Conservation (phyloP, 2,113 vertebrate species). For the Empidonax alnorum region DNA sequence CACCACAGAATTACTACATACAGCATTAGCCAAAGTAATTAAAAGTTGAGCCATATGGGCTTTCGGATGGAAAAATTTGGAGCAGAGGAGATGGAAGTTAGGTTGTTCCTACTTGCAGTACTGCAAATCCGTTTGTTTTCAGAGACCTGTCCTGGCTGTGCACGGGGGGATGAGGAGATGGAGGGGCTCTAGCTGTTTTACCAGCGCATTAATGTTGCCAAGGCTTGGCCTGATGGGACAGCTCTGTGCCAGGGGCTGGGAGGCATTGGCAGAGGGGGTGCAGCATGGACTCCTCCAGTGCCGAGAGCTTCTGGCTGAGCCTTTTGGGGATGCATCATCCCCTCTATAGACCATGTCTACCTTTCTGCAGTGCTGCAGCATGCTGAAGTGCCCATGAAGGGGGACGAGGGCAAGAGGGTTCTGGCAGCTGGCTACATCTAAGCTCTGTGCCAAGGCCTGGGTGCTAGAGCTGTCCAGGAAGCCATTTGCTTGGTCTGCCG, state of each 20-base stretch:
- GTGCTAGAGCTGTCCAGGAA: neutral
- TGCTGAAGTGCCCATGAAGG: neutral
- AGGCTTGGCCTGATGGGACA: neutral
- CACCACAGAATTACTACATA: constrained; percentile 79
- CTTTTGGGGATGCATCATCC: fast-evolving
- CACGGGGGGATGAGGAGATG: neutral
- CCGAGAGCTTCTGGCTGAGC: fast-evolving
- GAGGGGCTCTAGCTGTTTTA: neutral
- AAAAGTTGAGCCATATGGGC: constrained; percentile 78
- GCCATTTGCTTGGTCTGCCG: fast-evolving
- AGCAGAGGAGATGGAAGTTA: constrained; percentile 48
- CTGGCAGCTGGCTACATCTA: neutral
- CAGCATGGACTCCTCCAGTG: neutral
- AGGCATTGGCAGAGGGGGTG: fast-evolving
- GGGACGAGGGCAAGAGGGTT: neutral
- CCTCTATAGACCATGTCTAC: fast-evolving
- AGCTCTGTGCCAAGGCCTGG: neutral
- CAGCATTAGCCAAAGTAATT: constrained; percentile 82
- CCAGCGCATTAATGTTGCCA: fast-evolving
- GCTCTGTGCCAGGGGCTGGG: fast-evolving
- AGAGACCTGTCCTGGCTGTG: neutral
- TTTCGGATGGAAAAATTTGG: constrained; percentile 72
- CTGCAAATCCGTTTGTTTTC: constrained; percentile 53
- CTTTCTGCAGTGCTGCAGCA: neutral
- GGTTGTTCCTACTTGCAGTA: constrained; percentile 71